Evolutionary conservation across 2,888 invertebrate species (phyloP).

Genomic region (Dolichomitus sp.): DNA sequence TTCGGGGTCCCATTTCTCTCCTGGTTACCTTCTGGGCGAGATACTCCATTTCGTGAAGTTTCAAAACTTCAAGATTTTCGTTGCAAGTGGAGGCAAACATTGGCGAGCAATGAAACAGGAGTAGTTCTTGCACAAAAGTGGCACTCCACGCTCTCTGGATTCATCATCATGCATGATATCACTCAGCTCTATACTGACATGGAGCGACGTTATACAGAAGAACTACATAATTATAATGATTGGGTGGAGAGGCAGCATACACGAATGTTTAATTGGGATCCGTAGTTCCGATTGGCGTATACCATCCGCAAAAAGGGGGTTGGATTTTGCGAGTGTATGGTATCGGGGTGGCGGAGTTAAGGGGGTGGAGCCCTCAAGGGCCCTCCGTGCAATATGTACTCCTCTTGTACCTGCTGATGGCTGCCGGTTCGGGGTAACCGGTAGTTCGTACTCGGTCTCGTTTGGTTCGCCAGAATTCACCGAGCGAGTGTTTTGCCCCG

Average conservation of each 20-base stretch:
- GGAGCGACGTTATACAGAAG: not conserved
- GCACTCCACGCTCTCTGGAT: constrained; percentile 54
- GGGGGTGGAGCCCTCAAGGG: constrained; percentile 70
- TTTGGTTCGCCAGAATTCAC: constrained; percentile 62
- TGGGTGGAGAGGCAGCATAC: constrained; percentile 35
- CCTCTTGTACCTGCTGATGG: constrained; percentile 51
- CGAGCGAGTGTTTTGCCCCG: constrained; percentile 51
- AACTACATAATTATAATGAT: constrained; percentile 14
- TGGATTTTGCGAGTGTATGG: constrained; percentile 65
- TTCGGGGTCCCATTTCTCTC: too few relatives aligned
- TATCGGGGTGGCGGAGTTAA: constrained; percentile 56
- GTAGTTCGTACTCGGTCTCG: constrained; percentile 30
- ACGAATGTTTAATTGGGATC: constrained; percentile 70
- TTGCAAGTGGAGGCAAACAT: constrained; percentile 28
- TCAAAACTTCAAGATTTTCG: too few relatives aligned
- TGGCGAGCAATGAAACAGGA: constrained; percentile 14
- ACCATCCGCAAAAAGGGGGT: constrained; percentile 63
- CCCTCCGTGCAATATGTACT: constrained; percentile 63
- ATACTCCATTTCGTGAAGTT: too few relatives aligned
- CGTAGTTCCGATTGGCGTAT: constrained; percentile 66
- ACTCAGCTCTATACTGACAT: not conserved
- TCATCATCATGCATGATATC: constrained; percentile 31
- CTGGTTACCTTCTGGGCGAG: too few relatives aligned
- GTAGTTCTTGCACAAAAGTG: constrained; percentile 54
- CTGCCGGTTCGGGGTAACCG: constrained; percentile 21